These are phyloP conservation scores for Blastomussa wellsi DNA, from an alignment of 92 coral and sea anemone genomes.

Conservation along the genomic window DNA sequence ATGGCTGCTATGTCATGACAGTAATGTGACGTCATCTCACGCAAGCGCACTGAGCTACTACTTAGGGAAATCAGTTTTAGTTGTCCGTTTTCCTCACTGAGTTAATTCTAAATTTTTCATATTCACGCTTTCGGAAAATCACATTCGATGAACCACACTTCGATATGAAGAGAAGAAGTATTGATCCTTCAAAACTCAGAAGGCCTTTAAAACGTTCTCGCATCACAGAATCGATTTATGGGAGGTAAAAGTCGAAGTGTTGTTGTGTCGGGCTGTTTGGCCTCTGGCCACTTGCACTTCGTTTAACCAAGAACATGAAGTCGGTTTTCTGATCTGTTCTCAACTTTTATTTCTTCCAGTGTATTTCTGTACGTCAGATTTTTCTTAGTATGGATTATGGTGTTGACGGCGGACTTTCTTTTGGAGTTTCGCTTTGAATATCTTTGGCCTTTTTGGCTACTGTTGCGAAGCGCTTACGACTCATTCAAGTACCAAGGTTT, in stretches of 20 bases:
- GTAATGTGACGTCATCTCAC: conserved; percentile 46
- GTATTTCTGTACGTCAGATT: conserved; percentile 95
- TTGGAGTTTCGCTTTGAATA: conserved; percentile 99
- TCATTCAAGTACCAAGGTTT: conserved; percentile 99
- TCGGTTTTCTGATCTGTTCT: conserved; percentile 4
- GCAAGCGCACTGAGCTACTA: conserved; percentile 44
- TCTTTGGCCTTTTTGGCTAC: conserved; percentile 99
- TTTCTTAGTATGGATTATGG: conserved; percentile 98
- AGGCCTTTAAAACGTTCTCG: conserved; percentile 98
- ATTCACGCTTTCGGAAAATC: conserved; percentile 20
- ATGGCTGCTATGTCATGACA: conserved; percentile 11
- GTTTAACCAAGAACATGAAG: neutral
- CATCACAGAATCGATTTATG: conserved; percentile 99
- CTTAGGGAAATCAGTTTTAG: conserved; percentile 35
- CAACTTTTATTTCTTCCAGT: conserved; percentile 58
- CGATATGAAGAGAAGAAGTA: conserved; percentile 91
- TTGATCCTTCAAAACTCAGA: conserved; percentile 97
- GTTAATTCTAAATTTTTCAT: conserved; percentile 40
- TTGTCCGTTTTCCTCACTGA: conserved; percentile 31
- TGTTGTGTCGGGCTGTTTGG: conserved; percentile 23
- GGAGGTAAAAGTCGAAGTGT: conserved; percentile 79
- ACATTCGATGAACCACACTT: conserved; percentile 34
- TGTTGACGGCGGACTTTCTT: conserved; percentile 96
- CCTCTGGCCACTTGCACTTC: conserved; percentile 31
- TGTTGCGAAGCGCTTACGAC: conserved; percentile 98